Base-by-base conservation (phyloP, 2,113 vertebrate species). In the Nothocercus julius region DNA sequence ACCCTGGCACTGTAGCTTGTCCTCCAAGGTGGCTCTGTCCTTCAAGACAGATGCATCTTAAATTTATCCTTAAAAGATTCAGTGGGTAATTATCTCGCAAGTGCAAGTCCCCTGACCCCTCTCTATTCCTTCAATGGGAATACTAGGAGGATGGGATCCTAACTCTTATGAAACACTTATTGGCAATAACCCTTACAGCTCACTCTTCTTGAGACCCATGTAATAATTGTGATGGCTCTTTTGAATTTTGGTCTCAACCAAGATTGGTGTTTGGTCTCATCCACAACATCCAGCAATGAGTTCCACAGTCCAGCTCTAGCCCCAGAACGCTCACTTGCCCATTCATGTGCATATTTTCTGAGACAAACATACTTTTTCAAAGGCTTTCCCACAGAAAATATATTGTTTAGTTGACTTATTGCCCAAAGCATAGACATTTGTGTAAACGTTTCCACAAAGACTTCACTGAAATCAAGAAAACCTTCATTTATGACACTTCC, bases 271-370 rank as follows among this genome's bases (percentile, higher is more conserved):
- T 22, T 38, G 64, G 40, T 47, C 45, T 76, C 2, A 0, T 13
- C 40, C 45, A 62, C 19, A 13, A 45, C 6, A 6, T 22, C 19
- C 42, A 49, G 44, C 1, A 2, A 36, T 38, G 63, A 44, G 30
- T 72, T 84, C 63, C n/a, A 25, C 34, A 54, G 72, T 6, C 49
- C 22, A 21, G 32, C 45, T 54, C 36, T 40, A 18, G 25, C 20
- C 54, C 36, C 44, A 1, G 0, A 24, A 5, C 3, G 40, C 45
- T 66, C 30, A 28, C 21, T 85, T 64, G 0, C 53, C 25, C 7
- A 54, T 54, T 15, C 5, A 13, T 28, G 4, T 4, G 9, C 8
- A 5, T 16, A 20, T 24, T 40, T 62, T 67, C 47, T 27, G 45
- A 40, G 45, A 32, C 27, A 47, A 44, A 32, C 21, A 62, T 54